A percentile compares a stretch with the other conserved stretches of the same genome.
phyloP scores from a whole-genome alignment of 2,888 invertebrate genomes.

The Agriopis aurantiaria region DNA sequence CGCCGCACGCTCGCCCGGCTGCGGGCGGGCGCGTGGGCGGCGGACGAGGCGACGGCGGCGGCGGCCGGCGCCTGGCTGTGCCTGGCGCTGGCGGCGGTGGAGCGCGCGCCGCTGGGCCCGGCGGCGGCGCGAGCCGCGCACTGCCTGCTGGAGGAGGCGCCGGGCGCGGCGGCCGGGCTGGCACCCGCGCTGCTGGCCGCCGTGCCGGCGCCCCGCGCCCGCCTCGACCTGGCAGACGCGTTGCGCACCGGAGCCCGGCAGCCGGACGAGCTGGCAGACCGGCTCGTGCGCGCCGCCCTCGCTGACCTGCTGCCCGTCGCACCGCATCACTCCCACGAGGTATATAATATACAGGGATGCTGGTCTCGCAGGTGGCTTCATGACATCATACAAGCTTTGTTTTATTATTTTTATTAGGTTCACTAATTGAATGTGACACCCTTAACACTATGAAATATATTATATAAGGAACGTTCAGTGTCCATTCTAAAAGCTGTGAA shows the following conservation, averaged over 20 bases:
- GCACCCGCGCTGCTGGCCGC: conserved; percentile 30
- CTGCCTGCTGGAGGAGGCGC: conserved; percentile 29
- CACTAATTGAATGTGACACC: too few relatives aligned
- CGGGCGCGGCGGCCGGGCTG: conserved; percentile 20
- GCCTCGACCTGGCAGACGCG: conserved; percentile 44
- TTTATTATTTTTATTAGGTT: too few relatives aligned
- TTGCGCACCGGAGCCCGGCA: conserved; percentile 43
- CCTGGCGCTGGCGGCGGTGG: conserved; percentile 26
- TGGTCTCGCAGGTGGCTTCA: too few relatives aligned
- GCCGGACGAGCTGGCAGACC: conserved; percentile 36
- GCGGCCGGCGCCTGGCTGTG: conserved; percentile 34
- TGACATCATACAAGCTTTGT: too few relatives aligned
- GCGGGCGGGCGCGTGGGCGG: conserved; percentile 28
- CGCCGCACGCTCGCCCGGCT: too few relatives aligned
- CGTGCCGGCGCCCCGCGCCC: conserved; percentile 34
- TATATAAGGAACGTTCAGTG: too few relatives aligned
- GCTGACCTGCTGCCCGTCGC: conserved; percentile 16
- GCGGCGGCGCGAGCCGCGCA: conserved; percentile 29
- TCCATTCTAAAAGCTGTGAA: too few relatives aligned
- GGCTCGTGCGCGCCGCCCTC: conserved; percentile 24
- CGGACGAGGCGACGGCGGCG: conserved; percentile 31
- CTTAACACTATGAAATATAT: too few relatives aligned
- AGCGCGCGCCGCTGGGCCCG: conserved; percentile 20
- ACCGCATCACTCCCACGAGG: conserved; percentile 1
- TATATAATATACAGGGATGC: background rate